These are phyloP conservation scores for Ellobius talpinus DNA, from an alignment of 2,113 vertebrate genomes.

Conservation along the genomic window DNA sequence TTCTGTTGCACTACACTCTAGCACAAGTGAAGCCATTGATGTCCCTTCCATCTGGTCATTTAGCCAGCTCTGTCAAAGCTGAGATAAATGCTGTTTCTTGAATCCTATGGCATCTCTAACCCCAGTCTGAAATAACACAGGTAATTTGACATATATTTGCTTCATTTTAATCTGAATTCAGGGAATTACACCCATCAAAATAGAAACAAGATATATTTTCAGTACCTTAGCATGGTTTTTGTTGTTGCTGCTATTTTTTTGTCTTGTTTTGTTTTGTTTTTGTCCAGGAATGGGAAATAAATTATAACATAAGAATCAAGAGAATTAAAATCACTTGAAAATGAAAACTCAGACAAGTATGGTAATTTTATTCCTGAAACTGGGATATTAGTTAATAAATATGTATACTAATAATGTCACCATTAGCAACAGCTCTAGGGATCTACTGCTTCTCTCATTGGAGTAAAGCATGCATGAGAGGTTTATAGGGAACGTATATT, in stretches of 20 bases:
- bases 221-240: background rate
- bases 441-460: background rate
- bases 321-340: constrained; percentile 27
- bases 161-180: constrained; percentile 47
- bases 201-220: constrained; percentile 38
- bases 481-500: background rate
- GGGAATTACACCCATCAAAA: constrained; percentile 4
- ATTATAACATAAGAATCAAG: constrained; percentile 51
- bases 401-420: background rate
- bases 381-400: constrained; percentile 29
- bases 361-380: background rate
- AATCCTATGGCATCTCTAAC: background rate
- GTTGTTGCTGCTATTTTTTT: constrained; percentile 15
- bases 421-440: background rate
- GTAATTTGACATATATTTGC: background rate
- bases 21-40: background rate
- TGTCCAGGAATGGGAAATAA: constrained; percentile 21
- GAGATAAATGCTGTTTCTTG: accelerated
- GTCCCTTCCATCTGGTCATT: background rate
- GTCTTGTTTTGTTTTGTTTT: background rate
- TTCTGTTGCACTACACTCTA: background rate
- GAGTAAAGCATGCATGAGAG: background rate
- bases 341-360: constrained; percentile 20
- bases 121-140: background rate
- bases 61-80: constrained; percentile 8